Conservation (phyloP, 2,888 invertebrate species). For the Branchipolynoe longqiensis region DNA sequence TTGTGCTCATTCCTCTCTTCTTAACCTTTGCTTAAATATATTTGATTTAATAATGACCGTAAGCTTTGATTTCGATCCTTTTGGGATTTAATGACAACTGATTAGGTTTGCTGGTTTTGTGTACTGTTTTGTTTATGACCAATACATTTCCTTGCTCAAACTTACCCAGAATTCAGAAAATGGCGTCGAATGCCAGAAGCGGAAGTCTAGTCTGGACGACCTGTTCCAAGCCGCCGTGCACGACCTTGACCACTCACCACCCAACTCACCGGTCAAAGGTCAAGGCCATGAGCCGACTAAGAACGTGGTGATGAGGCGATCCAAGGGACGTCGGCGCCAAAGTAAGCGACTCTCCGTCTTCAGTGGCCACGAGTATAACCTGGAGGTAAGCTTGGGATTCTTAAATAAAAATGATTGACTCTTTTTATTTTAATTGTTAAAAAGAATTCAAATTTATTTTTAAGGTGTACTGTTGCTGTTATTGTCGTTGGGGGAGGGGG, state of each 20-base stretch:
- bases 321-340: conserved; percentile 13
- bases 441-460: neutral
- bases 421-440: neutral
- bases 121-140: no score
- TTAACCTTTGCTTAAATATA: no score
- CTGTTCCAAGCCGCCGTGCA: conserved; percentile 36
- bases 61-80: no score
- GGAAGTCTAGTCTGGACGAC: conserved; percentile 44
- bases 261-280: conserved; percentile 27
- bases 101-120: no score
- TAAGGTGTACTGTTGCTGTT: neutral
- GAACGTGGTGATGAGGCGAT: neutral
- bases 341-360: conserved; percentile 47
- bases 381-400: conserved; percentile 16
- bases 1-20: no score
- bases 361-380: conserved; percentile 52
- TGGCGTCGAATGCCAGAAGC: neutral
- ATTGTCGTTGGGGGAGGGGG: no score
- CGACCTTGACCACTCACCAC: conserved; percentile 1
- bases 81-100: no score
- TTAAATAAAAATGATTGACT: neutral
- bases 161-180: neutral
- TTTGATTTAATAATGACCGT: no score
- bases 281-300: conserved; percentile 1
- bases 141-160: neutral